These are phyloP conservation scores for Haemorhous mexicanus DNA, from an alignment of 2,113 vertebrate species.

Conservation along the genomic window DNA sequence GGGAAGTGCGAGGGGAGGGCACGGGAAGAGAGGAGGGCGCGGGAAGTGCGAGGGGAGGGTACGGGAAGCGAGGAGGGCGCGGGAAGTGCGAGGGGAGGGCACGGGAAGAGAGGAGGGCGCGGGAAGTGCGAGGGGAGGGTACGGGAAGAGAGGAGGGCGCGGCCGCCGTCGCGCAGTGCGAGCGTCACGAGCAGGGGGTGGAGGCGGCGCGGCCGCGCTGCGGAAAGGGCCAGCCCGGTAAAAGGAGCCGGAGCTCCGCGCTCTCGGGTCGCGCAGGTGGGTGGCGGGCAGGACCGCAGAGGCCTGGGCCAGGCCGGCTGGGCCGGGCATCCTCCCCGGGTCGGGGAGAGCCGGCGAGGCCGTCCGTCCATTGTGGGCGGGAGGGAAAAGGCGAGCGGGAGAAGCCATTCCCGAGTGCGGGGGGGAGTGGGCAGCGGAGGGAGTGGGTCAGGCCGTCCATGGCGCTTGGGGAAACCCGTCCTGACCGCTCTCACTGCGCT, in stretches of 20 bases:
- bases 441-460: fast-evolving
- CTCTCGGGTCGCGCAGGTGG: neutral
- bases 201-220: neutral
- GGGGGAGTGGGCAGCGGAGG: neutral
- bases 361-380: too few relatives aligned
- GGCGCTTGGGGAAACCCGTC: fast-evolving
- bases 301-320: too few relatives aligned
- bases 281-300: neutral
- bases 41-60: too few relatives aligned
- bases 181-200: neutral
- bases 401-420: neutral
- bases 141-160: too few relatives aligned
- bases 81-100: neutral
- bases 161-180: neutral
- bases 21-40: neutral
- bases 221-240: neutral
- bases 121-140: too few relatives aligned
- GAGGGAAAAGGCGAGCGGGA: neutral
- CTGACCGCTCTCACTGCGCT: fast-evolving
- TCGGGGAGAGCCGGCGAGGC: too few relatives aligned
- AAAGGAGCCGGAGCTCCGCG: neutral
- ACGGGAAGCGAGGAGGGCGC: neutral
- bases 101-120: neutral
- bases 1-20: neutral
- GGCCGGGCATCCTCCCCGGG: too few relatives aligned